These are phyloP conservation scores for Eudyptes chrysolophus DNA, from an alignment of 2,113 vertebrate species.

Conservation along the genomic window DNA sequence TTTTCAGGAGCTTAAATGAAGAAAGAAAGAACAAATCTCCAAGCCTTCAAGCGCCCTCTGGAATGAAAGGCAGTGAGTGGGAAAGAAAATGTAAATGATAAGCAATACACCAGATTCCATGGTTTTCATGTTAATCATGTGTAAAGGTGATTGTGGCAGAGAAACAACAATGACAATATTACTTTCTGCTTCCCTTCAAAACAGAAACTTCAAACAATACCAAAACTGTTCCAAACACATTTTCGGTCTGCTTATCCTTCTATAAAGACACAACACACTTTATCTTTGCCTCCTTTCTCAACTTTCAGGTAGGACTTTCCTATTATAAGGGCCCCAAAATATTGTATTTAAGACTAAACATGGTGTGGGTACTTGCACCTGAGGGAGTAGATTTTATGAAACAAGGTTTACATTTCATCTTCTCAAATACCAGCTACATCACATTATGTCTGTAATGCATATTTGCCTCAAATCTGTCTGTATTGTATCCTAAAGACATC, in stretches of 20 bases:
- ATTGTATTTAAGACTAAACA: neutral
- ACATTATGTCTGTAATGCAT: neutral
- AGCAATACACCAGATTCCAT: neutral
- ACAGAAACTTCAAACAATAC: neutral
- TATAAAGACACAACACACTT: neutral
- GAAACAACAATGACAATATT: neutral
- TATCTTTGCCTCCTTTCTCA: neutral
- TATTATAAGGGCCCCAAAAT: neutral
- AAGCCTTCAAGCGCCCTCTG: neutral
- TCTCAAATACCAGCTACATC: neutral
- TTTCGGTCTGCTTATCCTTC: neutral
- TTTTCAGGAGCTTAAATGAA: neutral
- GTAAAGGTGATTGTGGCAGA: neutral
- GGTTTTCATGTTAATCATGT: neutral
- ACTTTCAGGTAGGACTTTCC: neutral
- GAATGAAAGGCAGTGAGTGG: neutral
- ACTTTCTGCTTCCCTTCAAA: neutral
- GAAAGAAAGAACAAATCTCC: neutral
- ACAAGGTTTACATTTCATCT: neutral
- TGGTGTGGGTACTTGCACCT: neutral
- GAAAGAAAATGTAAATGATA: neutral
- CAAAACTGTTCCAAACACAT: neutral
- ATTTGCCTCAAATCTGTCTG: neutral
- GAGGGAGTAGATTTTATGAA: neutral
- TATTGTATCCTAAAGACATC: neutral